Evolutionary conservation across 2,113 vertebrate genomes (phyloP).

Genomic region (Ictalurus furcatus): DNA sequence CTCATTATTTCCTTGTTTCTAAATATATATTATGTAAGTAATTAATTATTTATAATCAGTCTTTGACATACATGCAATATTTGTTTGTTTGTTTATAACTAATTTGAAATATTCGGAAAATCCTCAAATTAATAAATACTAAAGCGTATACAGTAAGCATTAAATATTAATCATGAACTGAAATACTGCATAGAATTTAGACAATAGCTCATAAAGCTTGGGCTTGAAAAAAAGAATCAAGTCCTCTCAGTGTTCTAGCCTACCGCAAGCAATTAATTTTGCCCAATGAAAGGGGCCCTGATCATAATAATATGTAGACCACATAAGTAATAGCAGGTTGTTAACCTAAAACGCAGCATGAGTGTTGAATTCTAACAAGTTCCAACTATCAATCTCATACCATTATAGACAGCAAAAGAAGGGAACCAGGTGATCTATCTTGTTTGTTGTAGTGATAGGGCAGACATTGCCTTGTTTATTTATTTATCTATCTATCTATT

Average conservation of each 20-base stretch:
- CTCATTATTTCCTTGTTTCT: not conserved
- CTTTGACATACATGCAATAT: not conserved
- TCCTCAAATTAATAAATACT: not conserved
- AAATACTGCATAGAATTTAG: slow-evolving; percentile 1
- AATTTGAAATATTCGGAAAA: not conserved
- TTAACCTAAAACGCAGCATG: slow-evolving; percentile 21
- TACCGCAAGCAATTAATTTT: slow-evolving; percentile 11
- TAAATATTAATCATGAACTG: not conserved
- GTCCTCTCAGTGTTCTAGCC: not conserved
- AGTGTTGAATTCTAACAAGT: slow-evolving; percentile 19
- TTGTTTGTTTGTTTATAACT: not conserved
- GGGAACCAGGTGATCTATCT: not conserved
- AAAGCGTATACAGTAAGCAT: not conserved
- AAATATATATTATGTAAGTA: not conserved
- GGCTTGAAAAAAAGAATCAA: not conserved
- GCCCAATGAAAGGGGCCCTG: not conserved
- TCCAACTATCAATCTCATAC: not conserved
- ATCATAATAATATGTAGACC: slow-evolving; percentile 17
- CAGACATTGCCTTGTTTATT: not conserved
- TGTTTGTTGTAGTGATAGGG: not conserved
- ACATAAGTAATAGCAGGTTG: slow-evolving; percentile 32
- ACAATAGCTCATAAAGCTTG: not conserved
- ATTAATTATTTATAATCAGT: not conserved
- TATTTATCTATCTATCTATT: not conserved
- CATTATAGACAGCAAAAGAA: not conserved